phyloP scores from a whole-genome alignment of 2,888 invertebrate species.

The Drosophila vallismaia region DNA sequence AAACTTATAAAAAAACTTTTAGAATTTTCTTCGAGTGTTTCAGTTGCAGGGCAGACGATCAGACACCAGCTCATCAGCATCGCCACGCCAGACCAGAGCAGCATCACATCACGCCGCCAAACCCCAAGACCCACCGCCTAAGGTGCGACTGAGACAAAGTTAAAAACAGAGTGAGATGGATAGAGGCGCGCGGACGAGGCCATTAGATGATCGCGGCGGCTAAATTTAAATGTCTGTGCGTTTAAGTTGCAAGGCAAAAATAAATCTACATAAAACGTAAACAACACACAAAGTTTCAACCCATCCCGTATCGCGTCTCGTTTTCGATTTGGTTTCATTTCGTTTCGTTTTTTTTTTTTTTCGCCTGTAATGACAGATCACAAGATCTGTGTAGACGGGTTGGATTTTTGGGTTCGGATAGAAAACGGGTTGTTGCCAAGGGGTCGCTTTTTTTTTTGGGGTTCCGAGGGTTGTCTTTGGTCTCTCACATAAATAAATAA shows the following conservation, averaged over 20 bases:
- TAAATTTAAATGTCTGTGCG: conserved; percentile 79
- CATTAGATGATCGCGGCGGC: conserved; percentile 74
- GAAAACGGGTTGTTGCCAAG: conserved; percentile 30
- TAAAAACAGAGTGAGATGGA: background rate
- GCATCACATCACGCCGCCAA: conserved; percentile 11
- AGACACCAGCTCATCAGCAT: conserved; percentile 42
- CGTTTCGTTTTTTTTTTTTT: conserved; percentile 21
- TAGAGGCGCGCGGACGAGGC: conserved; percentile 58
- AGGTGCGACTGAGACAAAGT: background rate
- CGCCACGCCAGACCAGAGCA: conserved; percentile 11
- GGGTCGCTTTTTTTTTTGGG: conserved; percentile 18
- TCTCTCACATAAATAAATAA: conserved; percentile 23
- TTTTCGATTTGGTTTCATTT: background rate
- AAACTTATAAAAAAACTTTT: too few species aligned
- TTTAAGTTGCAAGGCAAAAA: conserved; percentile 77
- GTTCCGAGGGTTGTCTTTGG: conserved; percentile 22
- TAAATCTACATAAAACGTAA: conserved; percentile 76
- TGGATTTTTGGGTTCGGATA: conserved; percentile 14
- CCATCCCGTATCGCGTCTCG: conserved; percentile 1
- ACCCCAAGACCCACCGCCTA: conserved; percentile 5
- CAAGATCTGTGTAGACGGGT: conserved; percentile 46
- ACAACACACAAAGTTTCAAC: conserved; percentile 53
- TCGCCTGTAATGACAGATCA: conserved; percentile 52
- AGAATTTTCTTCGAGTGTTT: conserved; percentile 2
- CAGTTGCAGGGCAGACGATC: conserved; percentile 43